phyloP scores from a whole-genome alignment of 2,113 vertebrate species.

The Aldabrachelys gigantea region DNA sequence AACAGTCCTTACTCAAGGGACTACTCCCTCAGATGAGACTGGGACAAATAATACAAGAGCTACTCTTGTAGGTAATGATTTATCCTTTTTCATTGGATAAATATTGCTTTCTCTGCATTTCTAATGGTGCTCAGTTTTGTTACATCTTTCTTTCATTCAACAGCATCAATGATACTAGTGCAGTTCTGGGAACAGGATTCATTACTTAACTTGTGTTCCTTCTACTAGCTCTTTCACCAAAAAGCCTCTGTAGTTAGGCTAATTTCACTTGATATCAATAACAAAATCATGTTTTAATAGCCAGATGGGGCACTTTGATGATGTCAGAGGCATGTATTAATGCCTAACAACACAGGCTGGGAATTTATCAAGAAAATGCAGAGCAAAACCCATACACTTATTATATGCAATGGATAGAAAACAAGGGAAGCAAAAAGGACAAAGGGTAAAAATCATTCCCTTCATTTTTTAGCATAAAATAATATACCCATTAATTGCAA shows the following conservation, averaged over 20 bases:
- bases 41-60: not conserved
- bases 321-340: not conserved
- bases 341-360: not conserved
- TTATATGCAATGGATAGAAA: not conserved
- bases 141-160: not conserved
- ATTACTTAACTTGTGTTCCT: not conserved
- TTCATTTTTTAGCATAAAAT: not conserved
- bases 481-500: not conserved
- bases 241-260: not conserved
- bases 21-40: not conserved
- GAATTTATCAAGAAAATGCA: not conserved
- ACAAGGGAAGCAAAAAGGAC: not conserved
- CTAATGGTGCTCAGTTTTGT: not conserved
- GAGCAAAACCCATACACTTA: not conserved
- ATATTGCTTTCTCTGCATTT: slow-evolving; percentile 1
- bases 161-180: not conserved
- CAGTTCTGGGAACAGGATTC: not conserved
- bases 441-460: not conserved
- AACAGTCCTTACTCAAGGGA: not conserved
- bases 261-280: not conserved
- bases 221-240: not conserved
- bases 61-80: not conserved
- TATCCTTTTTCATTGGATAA: not conserved
- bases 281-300: accelerated
- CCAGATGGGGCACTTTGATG: not conserved